Evolutionary conservation across 2,888 invertebrate genomes (phyloP).

Genomic region (Dioctria linearis): DNA sequence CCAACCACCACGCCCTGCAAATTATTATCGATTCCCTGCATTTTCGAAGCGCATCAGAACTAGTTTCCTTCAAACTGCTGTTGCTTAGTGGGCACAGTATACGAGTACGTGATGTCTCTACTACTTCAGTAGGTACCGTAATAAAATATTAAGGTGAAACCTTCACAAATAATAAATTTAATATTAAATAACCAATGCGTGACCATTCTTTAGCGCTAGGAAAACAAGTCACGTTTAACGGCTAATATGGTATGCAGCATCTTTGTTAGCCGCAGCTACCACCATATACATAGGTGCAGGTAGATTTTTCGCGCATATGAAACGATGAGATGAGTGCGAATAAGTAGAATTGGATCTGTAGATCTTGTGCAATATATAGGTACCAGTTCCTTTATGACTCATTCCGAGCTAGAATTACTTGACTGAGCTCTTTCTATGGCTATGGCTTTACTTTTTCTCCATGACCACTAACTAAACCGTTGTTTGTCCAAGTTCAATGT

Average conservation of each 20-base stretch:
- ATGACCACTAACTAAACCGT: no score
- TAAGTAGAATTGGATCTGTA: conserved; percentile 25
- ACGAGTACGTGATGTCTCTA: conserved; percentile 5
- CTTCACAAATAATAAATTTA: conserved; percentile 9
- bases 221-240: conserved; percentile 55
- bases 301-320: conserved; percentile 1
- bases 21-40: no score
- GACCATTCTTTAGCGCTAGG: conserved; percentile 49
- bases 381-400: conserved; percentile 18
- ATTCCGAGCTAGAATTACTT: conserved; percentile 17
- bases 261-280: not conserved
- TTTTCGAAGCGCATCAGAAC: no score
- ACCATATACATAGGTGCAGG: not conserved
- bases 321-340: no score
- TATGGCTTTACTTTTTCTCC: no score
- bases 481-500: conserved; percentile 43
- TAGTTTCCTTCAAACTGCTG: no score
- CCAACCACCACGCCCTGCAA: no score
- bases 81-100: not conserved
- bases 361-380: not conserved
- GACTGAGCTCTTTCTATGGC: not conserved
- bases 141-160: conserved; percentile 42
- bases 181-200: conserved; percentile 40
- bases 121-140: not conserved
- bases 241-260: conserved; percentile 18